Evolutionary conservation across 1,140 invertebrate species (phyloP), one percentile per base, ranked within the genome.

Genomic region (Coenobita brevimanus): DNA sequence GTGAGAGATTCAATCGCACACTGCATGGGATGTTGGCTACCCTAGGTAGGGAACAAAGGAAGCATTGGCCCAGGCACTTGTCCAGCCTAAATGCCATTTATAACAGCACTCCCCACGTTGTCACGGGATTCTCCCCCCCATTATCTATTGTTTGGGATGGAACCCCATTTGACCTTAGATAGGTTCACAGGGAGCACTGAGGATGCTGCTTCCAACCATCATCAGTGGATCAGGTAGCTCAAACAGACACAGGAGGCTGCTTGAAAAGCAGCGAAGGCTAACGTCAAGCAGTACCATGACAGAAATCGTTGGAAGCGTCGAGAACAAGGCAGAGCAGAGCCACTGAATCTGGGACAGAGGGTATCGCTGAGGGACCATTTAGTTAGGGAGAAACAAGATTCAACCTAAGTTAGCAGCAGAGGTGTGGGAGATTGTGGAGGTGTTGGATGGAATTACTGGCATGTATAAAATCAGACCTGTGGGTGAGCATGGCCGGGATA

Each of bases 21-120:
- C 17, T 50, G 46, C 46, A 50, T 50, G 46, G 46, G 46, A 6
- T 50, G 46, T 17, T 50, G 46, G 46, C 46, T 8, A 50, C 46
- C 6, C 46, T 50, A 17, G 46, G 46, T 17, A 50, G 46, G 46
- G 17, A 50, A 17, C 46, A 73, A 73, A 73, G 73, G 8, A 27
- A 76, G 38, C 73, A 76, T 15, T 76, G 33, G 73, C 73, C 73
- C 15, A 41, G 38, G 2, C 43, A 76, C 43, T 43, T 76, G 38
- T 76, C 41, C 10, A 76, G 73, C 27, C 27, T 76, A 6, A 76
- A 33, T 1, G 33, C 73, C 38, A 76, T 76, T 41, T 46, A 76
- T 46, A 43, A 76, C 73, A 46, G 73, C 27, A 76, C 73, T n/a
- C 73, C 38, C 13, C 73, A 76, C 27, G 13, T 41, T 21, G 73